phyloP scores from a whole-genome alignment of 2,113 vertebrate species.

The Lagopus leucura region DNA sequence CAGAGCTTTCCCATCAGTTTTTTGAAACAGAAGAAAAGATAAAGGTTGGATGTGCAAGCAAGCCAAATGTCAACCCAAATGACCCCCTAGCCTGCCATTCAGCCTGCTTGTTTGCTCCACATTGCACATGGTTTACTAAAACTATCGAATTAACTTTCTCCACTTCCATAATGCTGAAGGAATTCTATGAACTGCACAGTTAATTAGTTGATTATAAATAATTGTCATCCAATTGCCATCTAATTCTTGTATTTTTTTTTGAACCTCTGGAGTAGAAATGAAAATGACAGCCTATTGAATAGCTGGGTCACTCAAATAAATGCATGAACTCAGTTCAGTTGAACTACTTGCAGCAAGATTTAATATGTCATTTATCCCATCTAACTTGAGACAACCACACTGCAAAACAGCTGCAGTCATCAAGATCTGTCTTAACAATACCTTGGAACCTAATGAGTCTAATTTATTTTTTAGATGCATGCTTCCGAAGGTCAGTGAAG shows the following conservation, averaged over 20 bases:
- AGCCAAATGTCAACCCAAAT: rapidly evolving
- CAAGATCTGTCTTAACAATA: neutral
- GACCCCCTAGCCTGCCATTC: neutral
- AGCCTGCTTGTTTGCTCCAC: neutral
- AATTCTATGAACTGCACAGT: neutral
- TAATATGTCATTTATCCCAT: neutral
- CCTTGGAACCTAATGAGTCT: slow-evolving; percentile 4
- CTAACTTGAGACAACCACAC: neutral
- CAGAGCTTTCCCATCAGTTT: neutral
- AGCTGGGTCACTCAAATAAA: neutral
- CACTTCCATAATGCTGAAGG: neutral
- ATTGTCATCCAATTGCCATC: neutral
- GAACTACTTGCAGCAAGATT: neutral
- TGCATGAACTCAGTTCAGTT: neutral
- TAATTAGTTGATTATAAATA: neutral
- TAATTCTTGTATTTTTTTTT: neutral
- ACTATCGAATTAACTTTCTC: neutral
- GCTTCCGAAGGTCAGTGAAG: neutral
- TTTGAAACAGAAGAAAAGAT: neutral
- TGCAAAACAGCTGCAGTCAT: neutral
- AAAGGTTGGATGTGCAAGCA: neutral
- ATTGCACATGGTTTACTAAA: rapidly evolving
- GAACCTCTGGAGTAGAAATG: neutral
- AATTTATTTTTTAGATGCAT: slow-evolving; percentile 11
- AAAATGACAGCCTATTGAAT: neutral